A percentile compares a stretch with the other conserved stretches of the same genome.
These are phyloP conservation scores for Pedetes capensis DNA, from an alignment of 2,113 vertebrate species.

Conservation along the genomic window DNA sequence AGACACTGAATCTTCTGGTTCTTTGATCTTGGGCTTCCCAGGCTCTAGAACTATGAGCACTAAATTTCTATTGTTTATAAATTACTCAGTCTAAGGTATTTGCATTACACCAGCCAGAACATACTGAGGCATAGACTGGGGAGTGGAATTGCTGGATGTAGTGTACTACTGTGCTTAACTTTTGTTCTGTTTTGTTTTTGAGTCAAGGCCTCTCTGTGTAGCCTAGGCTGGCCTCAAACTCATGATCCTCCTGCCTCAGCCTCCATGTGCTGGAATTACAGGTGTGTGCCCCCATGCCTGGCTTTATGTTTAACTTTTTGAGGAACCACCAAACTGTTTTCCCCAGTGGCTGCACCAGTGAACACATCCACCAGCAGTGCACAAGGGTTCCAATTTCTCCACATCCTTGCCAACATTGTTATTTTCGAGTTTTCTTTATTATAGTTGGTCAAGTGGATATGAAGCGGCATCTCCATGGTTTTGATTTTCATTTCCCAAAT, in stretches of 20 bases:
- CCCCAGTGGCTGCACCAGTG: not conserved
- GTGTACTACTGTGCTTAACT: not conserved
- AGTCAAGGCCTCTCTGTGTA: not conserved
- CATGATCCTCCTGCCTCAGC: not conserved
- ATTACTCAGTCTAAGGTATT: not conserved
- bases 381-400: not conserved
- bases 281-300: too few relatives aligned
- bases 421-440: not conserved
- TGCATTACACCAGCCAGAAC: not conserved
- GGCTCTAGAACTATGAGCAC: not conserved
- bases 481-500: conserved; percentile 30
- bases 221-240: not conserved
- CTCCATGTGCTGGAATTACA: not conserved
- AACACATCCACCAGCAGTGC: not conserved
- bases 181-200: not conserved
- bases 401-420: not conserved
- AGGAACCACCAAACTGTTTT: not conserved
- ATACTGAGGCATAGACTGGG: not conserved
- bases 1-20: not conserved
- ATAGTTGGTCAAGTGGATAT: not conserved
- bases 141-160: not conserved
- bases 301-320: not conserved
- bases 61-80: not conserved
- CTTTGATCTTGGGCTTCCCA: not conserved
- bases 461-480: not conserved